A percentile compares a stretch with the other conserved stretches of the same genome.
These are phyloP conservation scores for Dipodomys spectabilis DNA, from an alignment of 2,113 vertebrate species.

Conservation along the genomic window DNA sequence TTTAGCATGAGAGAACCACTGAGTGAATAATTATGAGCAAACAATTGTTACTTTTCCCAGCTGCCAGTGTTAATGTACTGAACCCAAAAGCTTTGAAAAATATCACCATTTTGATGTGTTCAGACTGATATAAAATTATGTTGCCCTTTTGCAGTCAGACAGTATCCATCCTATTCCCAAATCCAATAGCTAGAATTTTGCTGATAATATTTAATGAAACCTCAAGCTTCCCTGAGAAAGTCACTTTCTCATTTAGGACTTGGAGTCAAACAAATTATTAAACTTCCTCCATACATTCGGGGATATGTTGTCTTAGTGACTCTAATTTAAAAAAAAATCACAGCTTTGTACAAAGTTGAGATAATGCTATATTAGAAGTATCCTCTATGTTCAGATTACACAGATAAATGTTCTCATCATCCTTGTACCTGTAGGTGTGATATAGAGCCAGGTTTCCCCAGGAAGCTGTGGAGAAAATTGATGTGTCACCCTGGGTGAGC, in stretches of 20 bases:
- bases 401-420: not conserved
- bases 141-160: not conserved
- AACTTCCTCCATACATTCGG: accelerated
- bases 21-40: conserved; percentile 36
- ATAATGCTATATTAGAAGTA: not conserved
- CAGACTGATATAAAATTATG: not conserved
- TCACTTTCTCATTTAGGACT: not conserved
- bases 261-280: not conserved
- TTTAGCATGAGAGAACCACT: not conserved
- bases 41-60: conserved; percentile 4
- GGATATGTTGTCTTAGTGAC: not conserved
- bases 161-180: not conserved
- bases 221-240: not conserved
- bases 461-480: not conserved
- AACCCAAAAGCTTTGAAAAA: conserved; percentile 12
- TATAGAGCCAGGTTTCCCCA: not conserved
- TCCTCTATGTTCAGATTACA: not conserved
- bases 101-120: not conserved
- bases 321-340: not conserved
- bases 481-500: not conserved
- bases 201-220: not conserved
- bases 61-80: not conserved
- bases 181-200: not conserved
- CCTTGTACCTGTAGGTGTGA: not conserved
- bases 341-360: not conserved